phyloP scores from a whole-genome alignment of 2,797 vertebrate genomes.

The Antennarius maculatus region DNA sequence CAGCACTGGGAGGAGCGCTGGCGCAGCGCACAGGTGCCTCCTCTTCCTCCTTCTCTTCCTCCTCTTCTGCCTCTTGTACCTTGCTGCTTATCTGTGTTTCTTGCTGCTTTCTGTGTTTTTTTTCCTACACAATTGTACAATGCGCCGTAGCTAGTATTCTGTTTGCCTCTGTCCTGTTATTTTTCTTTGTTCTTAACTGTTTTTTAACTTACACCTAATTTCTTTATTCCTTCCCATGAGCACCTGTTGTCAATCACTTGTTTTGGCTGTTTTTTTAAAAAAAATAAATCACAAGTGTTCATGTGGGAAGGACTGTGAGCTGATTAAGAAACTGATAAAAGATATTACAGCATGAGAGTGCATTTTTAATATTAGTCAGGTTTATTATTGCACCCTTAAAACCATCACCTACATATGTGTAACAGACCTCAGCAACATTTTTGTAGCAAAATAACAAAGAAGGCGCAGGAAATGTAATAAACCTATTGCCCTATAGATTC shows the following conservation, averaged over 20 bases:
- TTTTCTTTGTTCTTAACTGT: not conserved
- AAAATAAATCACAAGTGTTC: not conserved
- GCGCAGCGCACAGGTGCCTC: constrained; percentile 75
- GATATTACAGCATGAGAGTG: not conserved
- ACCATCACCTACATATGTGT: not conserved
- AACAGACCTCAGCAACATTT: not conserved
- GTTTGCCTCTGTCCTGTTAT: constrained; percentile 1
- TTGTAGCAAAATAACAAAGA: not conserved
- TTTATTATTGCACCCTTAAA: not conserved
- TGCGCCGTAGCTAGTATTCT: too few relatives aligned
- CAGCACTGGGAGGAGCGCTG: constrained; percentile 82
- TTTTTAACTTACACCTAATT: not conserved
- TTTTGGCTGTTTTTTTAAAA: not conserved
- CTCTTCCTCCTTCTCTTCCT: constrained; percentile 48
- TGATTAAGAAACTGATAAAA: constrained; percentile 2
- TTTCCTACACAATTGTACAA: too few relatives aligned
- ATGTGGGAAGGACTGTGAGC: not conserved
- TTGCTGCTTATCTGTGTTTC: not conserved
- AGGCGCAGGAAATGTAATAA: not conserved
- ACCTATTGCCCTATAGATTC: not conserved
- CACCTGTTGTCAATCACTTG: constrained; percentile 3
- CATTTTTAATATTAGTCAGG: not conserved
- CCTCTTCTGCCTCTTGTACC: constrained; percentile 12
- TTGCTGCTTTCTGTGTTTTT: constrained; percentile 7
- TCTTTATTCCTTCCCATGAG: not conserved